Conservation (phyloP, 2,888 invertebrate species). For the Erynnis tages region DNA sequence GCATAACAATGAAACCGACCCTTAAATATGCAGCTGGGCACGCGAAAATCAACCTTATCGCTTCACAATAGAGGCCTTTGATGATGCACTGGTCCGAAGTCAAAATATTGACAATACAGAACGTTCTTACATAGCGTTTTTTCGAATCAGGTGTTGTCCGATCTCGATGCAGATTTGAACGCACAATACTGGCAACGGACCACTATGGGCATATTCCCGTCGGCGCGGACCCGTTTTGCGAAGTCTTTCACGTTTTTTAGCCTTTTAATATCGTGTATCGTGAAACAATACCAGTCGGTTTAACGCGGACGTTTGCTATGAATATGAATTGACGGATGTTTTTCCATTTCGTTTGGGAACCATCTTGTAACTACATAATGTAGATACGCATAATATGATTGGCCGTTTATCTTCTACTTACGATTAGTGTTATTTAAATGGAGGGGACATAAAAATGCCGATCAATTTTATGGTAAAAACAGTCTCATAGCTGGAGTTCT, state of each 20-base stretch:
- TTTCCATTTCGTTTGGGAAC: background rate
- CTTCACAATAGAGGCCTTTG: background rate
- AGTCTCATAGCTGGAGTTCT: no score
- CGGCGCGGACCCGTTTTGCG: slow-evolving; percentile 8
- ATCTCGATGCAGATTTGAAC: slow-evolving; percentile 44
- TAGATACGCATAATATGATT: slow-evolving; percentile 16
- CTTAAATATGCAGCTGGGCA: background rate
- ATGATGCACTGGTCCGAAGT: background rate
- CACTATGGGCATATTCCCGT: slow-evolving; percentile 9
- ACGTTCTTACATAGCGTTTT: slow-evolving; percentile 40
- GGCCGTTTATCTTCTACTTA: slow-evolving; percentile 14
- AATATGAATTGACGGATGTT: slow-evolving; percentile 45
- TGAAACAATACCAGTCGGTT: slow-evolving; percentile 4
- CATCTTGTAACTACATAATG: slow-evolving; percentile 2
- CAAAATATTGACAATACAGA: slow-evolving; percentile 44
- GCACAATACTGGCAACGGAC: slow-evolving; percentile 2
- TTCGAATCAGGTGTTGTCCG: slow-evolving; percentile 41
- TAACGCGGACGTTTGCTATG: slow-evolving; percentile 47
- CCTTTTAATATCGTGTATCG: slow-evolving; percentile 9
- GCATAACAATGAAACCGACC: slow-evolving; percentile 47
- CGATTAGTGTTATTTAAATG: slow-evolving; percentile 11
- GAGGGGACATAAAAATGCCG: background rate
- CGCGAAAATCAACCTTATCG: slow-evolving; percentile 30
- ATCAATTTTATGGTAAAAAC: slow-evolving; percentile 10
- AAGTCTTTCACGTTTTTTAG: background rate